Evolutionary conservation across 2,888 invertebrate genomes (phyloP).

Genomic region (Microctonus hyperodae): DNA sequence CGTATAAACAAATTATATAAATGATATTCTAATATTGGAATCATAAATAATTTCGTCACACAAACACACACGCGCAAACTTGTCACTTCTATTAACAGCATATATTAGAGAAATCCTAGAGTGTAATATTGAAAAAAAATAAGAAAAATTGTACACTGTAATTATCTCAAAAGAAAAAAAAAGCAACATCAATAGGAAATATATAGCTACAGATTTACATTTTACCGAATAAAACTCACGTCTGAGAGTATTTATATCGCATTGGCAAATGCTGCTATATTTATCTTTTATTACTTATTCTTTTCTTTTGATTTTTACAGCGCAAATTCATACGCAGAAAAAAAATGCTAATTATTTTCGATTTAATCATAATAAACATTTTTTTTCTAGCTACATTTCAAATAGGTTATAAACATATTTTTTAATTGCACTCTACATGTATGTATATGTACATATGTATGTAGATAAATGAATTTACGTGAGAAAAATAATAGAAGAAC

Average conservation of each 20-base stretch:
- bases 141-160: background rate
- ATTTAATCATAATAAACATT: background rate
- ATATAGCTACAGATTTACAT: background rate
- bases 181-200: background rate
- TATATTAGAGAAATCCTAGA: background rate
- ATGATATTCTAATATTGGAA: background rate
- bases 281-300: background rate
- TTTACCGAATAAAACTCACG: background rate
- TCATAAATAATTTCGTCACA: background rate
- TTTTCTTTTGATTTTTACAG: background rate
- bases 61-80: background rate
- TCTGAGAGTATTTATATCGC: background rate
- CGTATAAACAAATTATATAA: background rate
- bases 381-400: too few relatives aligned
- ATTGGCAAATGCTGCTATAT: background rate
- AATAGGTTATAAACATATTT: too few relatives aligned
- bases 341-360: background rate
- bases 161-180: too few relatives aligned
- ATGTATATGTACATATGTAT: background rate
- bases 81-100: background rate
- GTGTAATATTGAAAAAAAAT: background rate
- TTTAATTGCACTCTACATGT: too few relatives aligned
- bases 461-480: background rate
- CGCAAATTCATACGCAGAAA: conserved; percentile 1
- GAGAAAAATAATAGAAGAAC: background rate